Conservation (phyloP, 2,888 invertebrate species). For the Chymomyza amoena region DNA sequence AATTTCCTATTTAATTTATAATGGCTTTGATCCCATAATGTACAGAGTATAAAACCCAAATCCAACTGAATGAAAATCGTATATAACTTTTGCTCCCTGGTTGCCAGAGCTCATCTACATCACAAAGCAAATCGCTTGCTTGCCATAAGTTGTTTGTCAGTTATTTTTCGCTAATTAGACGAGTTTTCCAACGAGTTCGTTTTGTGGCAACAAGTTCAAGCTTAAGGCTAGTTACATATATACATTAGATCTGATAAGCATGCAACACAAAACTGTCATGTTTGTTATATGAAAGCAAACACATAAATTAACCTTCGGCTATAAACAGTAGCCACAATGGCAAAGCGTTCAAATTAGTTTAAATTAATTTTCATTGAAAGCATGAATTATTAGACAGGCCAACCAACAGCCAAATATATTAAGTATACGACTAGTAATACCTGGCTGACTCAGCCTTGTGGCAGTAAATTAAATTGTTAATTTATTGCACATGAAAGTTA, state of each 20-base stretch:
- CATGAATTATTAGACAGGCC: constrained; percentile 31
- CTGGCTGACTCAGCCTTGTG: constrained; percentile 18
- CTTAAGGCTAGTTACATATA: neutral
- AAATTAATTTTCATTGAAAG: constrained; percentile 55
- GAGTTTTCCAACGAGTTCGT: neutral
- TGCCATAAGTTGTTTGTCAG: neutral
- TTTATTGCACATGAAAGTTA: constrained; percentile 69
- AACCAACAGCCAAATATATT: constrained; percentile 1
- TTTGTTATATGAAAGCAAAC: neutral
- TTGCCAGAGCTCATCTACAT: neutral
- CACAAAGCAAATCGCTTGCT: neutral
- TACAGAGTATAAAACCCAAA: neutral
- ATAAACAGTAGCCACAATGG: neutral
- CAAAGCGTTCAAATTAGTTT: constrained; percentile 43
- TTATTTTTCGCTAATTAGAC: neutral
- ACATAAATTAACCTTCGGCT: neutral
- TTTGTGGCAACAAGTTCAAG: neutral
- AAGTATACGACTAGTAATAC: neutral
- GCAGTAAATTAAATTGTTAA: constrained; percentile 70
- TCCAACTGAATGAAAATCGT: neutral
- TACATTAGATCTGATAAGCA: neutral
- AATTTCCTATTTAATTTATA: too few relatives aligned
- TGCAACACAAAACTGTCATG: neutral
- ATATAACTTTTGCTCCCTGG: neutral
- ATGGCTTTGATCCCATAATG: neutral